phyloP scores from a whole-genome alignment of 2,888 invertebrate genomes.

The Conops quadrifasciatus region DNA sequence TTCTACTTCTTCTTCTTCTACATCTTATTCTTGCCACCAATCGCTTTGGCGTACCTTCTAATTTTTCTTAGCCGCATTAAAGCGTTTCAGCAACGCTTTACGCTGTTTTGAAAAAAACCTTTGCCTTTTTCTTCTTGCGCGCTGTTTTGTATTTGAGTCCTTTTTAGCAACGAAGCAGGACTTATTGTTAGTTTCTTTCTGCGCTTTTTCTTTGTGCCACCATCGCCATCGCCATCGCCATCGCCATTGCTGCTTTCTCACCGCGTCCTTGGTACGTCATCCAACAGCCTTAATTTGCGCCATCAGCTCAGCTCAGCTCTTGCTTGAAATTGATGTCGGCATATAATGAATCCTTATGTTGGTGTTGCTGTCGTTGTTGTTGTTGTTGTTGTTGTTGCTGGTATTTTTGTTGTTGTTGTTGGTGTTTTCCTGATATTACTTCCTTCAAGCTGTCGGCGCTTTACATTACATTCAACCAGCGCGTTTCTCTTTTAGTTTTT shows the following conservation, averaged over 20 bases:
- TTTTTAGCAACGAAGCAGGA: background rate
- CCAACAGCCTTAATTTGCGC: conserved; percentile 21
- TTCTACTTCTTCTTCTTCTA: background rate
- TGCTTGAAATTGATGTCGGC: conserved; percentile 28
- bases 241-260: background rate
- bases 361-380: conserved; percentile 15
- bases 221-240: background rate
- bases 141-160: too few relatives aligned
- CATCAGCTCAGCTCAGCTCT: conserved; percentile 15
- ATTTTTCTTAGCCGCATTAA: conserved; percentile 18
- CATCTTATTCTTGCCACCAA: background rate
- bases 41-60: background rate
- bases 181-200: background rate
- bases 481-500: background rate
- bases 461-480: too few relatives aligned
- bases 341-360: conserved; percentile 26
- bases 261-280: background rate
- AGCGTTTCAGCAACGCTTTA: conserved; percentile 17
- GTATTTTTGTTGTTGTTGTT: background rate
- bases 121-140: conserved; percentile 1
- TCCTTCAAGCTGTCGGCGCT: background rate
- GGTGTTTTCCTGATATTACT: background rate
- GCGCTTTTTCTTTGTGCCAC: background rate
- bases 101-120: too few relatives aligned
- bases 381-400: background rate